Percentiles rank a stretch among this genome's conserved stretches.
phyloP scores from a whole-genome alignment of 2,888 invertebrate genomes.

The Zygaena filipendulae region DNA sequence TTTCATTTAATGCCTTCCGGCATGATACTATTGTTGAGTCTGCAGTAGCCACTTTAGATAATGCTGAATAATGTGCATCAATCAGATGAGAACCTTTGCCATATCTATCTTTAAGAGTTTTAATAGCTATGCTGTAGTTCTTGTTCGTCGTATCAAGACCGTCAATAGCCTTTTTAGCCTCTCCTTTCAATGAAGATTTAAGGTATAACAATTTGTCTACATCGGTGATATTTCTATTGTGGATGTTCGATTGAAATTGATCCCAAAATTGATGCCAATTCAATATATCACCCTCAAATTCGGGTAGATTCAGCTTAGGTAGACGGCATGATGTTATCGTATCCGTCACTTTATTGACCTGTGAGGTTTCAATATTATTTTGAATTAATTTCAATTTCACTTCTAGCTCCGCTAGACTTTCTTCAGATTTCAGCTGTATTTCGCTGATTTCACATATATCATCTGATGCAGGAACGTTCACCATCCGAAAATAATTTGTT shows the following conservation, averaged over 20 bases:
- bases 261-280: constrained; percentile 20
- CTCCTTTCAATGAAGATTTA: constrained; percentile 14
- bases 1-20: constrained; percentile 12
- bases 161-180: constrained; percentile 13
- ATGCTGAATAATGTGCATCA: constrained; percentile 17
- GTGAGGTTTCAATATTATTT: too few relatives aligned
- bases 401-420: constrained; percentile 3
- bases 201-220: constrained; percentile 19
- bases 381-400: too few relatives aligned
- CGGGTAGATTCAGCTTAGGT: constrained; percentile 12
- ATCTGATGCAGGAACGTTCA: too few relatives aligned
- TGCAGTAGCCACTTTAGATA: constrained; percentile 13
- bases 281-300: constrained; percentile 17
- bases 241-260: constrained; percentile 16
- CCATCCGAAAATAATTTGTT: too few relatives aligned
- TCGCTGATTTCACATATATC: too few relatives aligned
- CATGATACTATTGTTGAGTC: constrained; percentile 6
- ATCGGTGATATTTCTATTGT: constrained; percentile 12
- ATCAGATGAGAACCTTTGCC: constrained; percentile 9
- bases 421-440: too few relatives aligned
- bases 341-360: too few relatives aligned
- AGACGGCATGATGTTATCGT: too few relatives aligned
- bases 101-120: constrained; percentile 13
- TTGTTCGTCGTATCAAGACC: constrained; percentile 16
- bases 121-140: constrained; percentile 15